Evolutionary conservation across 2,113 vertebrate genomes (phyloP), one percentile per base, ranked within the genome.

Genomic region (Taxidea taxus): DNA sequence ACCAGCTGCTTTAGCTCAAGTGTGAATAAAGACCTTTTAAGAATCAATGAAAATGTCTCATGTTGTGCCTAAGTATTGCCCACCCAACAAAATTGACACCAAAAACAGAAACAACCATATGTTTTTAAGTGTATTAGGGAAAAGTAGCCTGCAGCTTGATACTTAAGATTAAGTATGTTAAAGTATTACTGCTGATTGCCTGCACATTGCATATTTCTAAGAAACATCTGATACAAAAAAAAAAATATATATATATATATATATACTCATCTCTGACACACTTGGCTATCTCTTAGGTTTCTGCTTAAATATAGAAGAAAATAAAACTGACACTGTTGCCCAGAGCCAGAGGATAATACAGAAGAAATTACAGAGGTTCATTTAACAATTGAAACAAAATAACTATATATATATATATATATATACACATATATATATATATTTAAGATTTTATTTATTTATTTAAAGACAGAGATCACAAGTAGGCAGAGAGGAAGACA

Each of bases 1-100:
- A 98, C 98, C 99, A 99, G 98, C 98, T 99, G 99, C 98, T 99
- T 98, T 98, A 98, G 98, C 98, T 98, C 97, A 98, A 99, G 96
- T 98, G 97, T 98, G 98, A 99, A 98, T 98, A 99, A 99, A 99
- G 99, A 99, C 98, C 98, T 99, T 99, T 98, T 97, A 98, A 98
- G 98, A 98, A 98, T 98, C 97, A 98, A 82, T 98, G 98, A 98
- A 95, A 98, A 94, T 98, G 96, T 99, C 92, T 98, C 97, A 96
- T 98, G 97, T 98, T 98, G 97, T 98, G 97, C 96, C 98, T 98
- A 97, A 98, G 87, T 64, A 95, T 95, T 98, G 94, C 98, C 97
- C 97, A 98, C 78, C 95, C 97, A 98, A 97, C 97, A 93, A 98
- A 98, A 98, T 2, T 97, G 97, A 98, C 98, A 98, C 95, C 31